phyloP scores from a whole-genome alignment of 2,113 vertebrate genomes.

The Daubentonia madagascariensis region DNA sequence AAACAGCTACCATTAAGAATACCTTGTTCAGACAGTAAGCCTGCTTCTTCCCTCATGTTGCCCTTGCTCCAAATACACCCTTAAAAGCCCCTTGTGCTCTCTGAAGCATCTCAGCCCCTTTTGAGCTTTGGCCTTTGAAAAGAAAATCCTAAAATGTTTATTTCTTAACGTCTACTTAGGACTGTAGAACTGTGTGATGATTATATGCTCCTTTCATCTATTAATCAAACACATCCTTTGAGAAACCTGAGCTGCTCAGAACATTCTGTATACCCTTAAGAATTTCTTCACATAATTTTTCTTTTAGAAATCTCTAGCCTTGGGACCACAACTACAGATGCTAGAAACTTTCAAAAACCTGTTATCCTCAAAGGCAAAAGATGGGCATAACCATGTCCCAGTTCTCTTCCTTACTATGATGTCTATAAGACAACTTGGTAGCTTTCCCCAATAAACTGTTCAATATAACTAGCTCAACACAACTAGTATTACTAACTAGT shows the following conservation, averaged over 20 bases:
- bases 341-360: not conserved
- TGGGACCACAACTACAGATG: not conserved
- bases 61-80: not conserved
- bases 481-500: not conserved
- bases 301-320: slow-evolving; percentile 22
- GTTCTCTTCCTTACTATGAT: not conserved
- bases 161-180: slow-evolving; percentile 7
- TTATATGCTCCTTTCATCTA: not conserved
- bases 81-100: not conserved
- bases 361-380: slow-evolving; percentile 6
- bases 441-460: not conserved
- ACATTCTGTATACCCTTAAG: not conserved
- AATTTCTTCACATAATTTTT: not conserved
- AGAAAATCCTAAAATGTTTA: slow-evolving; percentile 36
- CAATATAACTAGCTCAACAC: not conserved
- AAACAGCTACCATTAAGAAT: not conserved
- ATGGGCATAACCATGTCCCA: not conserved
- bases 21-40: not conserved
- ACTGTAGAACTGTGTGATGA: not conserved
- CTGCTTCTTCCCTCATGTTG: not conserved
- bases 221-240: not conserved
- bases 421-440: not conserved
- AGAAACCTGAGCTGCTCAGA: not conserved
- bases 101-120: not conserved
- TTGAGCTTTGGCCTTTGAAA: not conserved